Conservation (phyloP, 2,888 invertebrate genomes). For the Pomacea canaliculata region DNA sequence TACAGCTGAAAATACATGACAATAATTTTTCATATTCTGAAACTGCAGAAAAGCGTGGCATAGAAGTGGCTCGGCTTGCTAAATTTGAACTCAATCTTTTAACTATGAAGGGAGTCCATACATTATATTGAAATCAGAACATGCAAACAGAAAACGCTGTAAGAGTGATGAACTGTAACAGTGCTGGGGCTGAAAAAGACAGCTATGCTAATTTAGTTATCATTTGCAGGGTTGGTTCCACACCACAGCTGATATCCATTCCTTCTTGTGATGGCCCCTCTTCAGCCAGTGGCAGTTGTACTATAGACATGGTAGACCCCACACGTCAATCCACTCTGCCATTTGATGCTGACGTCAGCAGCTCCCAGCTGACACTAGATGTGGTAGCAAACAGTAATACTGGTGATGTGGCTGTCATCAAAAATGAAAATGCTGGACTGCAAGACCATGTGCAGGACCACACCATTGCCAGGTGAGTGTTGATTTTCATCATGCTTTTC, state of each 20-base stretch:
- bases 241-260: constrained; percentile 4
- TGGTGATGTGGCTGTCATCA: constrained; percentile 41
- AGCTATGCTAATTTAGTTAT: no score
- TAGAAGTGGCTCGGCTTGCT: no score
- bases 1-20: no score
- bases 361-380: constrained; percentile 15
- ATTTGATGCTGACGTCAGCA: constrained; percentile 13
- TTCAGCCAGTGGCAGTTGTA: background rate
- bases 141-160: no score
- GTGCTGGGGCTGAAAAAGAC: no score
- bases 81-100: no score
- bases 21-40: no score
- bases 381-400: constrained; percentile 2
- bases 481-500: background rate
- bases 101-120: no score
- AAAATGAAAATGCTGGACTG: constrained; percentile 49
- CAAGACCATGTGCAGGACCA: constrained; percentile 43
- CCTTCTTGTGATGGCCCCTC: background rate
- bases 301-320: background rate
- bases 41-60: no score
- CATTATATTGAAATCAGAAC: no score
- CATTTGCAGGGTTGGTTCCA: background rate
- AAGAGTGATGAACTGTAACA: no score
- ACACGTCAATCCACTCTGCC: constrained; percentile 13
- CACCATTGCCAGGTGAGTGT: constrained; percentile 50